phyloP scores from a whole-genome alignment of 2,797 vertebrate genomes.

The Tolypeutes matacus region DNA sequence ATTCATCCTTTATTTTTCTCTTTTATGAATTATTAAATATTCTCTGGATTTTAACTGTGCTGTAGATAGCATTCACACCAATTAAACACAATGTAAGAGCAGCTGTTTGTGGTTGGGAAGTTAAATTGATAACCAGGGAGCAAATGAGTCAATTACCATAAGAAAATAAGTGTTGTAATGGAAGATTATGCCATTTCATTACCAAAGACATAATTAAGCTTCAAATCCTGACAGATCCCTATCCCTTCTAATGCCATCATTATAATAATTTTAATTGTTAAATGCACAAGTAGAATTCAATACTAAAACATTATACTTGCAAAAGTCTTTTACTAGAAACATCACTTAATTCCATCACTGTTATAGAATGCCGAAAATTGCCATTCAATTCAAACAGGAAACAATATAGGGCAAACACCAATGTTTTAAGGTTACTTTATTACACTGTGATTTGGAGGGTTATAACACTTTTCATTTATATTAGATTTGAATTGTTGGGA shows the following conservation, averaged over 20 bases:
- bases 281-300: slow-evolving; percentile 74
- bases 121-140: slow-evolving; percentile 85
- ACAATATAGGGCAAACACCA: slow-evolving; percentile 6
- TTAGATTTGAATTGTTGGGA: not conserved
- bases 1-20: slow-evolving; percentile 76
- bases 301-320: slow-evolving; percentile 57
- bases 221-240: slow-evolving; percentile 84
- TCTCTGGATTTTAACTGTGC: slow-evolving; percentile 76
- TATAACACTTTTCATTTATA: slow-evolving; percentile 29
- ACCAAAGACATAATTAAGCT: slow-evolving; percentile 86
- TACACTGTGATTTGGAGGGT: slow-evolving; percentile 21
- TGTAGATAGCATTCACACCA: slow-evolving; percentile 76
- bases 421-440: slow-evolving; percentile 38
- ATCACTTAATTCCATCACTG: slow-evolving; percentile 67
- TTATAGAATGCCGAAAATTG: slow-evolving; percentile 24
- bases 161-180: slow-evolving; percentile 83
- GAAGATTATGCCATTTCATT: slow-evolving; percentile 82
- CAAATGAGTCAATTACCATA: slow-evolving; percentile 86
- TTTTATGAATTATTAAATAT: slow-evolving; percentile 82
- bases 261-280: slow-evolving; percentile 74
- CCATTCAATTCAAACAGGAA: slow-evolving; percentile 64
- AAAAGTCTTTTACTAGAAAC: slow-evolving; percentile 59
- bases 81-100: slow-evolving; percentile 82
- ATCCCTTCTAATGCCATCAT: slow-evolving; percentile 68
- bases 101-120: slow-evolving; percentile 85